Evolutionary conservation across 2,888 invertebrate genomes (phyloP), one percentile per base, ranked within the genome.

Genomic region (Portevinia maculata): DNA sequence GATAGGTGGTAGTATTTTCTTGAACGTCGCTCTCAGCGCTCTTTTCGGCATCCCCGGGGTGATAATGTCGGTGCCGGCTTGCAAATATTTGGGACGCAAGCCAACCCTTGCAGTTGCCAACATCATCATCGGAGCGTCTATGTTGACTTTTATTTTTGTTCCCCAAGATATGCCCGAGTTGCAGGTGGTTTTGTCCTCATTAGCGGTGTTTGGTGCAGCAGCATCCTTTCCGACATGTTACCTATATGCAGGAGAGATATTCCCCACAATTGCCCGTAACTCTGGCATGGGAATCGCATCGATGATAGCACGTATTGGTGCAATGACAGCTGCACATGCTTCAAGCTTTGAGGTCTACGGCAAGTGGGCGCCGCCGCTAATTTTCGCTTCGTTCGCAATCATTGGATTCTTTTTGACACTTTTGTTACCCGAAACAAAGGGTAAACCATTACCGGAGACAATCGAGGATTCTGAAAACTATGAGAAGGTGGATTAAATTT

Each of bases 211-310:
- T 87, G 95, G 96, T 21, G 93, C 95, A 90, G 94, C 95, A 17
- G 93, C 95, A 59, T 93, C 94, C 2, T 97, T 97, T 88, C 95
- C 96, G 1, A 94, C 95, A 0, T 94, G 95, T 24, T 97, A 96
- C 88, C 92, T 97, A 28, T 97, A 95, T 89, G 95, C 95, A 0
- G 96, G 96, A 0, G 97, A 97, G 90, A 89, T 97, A 13, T 96
- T 96, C 89, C 97, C 97, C 0, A 97, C 97, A 0, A 94, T 96
- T 3, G 94, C 96, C 0, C 92, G 97, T 57, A 97, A 96, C 88
- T 93, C 95, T 28, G 96, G 96, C 0, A 94, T 96, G 62, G 97
- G 97, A 4, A 91, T 94, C 13, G 94, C 95, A 15, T 96, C 96
- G 0, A 95, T 96, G 91, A 94, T 94, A 76, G 96, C 96, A 0